Evolutionary conservation across 2,888 invertebrate species (phyloP).

Genomic region (Rhyacophila evoluta): DNA sequence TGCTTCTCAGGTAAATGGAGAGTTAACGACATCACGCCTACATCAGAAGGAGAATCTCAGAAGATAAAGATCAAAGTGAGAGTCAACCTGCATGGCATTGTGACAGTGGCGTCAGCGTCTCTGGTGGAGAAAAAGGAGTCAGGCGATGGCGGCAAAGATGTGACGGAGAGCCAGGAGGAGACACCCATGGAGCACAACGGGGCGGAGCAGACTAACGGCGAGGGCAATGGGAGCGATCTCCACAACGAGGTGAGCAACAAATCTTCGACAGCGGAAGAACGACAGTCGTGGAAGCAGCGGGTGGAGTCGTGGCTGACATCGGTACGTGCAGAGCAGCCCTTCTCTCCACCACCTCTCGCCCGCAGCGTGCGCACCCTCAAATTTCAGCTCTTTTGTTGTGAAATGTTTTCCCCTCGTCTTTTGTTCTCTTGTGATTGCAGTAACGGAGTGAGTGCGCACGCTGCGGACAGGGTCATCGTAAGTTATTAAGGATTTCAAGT

Average conservation of each 20-base stretch:
- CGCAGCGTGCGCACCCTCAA: conserved; percentile 52
- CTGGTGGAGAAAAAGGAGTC: conserved; percentile 81
- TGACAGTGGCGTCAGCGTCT: conserved; percentile 88
- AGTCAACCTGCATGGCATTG: conserved; percentile 93
- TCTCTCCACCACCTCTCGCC: conserved; percentile 56
- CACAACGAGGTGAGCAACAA: conserved; percentile 62
- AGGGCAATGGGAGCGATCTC: conserved; percentile 69
- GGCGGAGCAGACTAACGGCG: conserved; percentile 62
- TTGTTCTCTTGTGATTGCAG: neutral
- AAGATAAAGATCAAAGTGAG: conserved; percentile 97
- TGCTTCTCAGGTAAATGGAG: conserved; percentile 75
- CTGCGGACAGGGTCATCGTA: conserved; percentile 49
- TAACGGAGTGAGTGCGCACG: conserved; percentile 46
- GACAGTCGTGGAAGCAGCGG: conserved; percentile 79
- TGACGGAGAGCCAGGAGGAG: conserved; percentile 63
- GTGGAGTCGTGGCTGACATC: conserved; percentile 79
- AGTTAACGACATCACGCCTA: conserved; percentile 87
- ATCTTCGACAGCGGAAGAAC: conserved; percentile 57
- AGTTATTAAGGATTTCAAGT: conserved; percentile 45
- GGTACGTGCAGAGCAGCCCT: conserved; percentile 67
- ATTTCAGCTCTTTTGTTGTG: neutral
- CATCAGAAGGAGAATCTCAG: conserved; percentile 89
- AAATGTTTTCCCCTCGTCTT: neutral
- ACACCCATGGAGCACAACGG: conserved; percentile 60
- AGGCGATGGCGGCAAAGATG: conserved; percentile 62